Evolutionary conservation across 2,113 vertebrate species (phyloP).

Genomic region (Hippocampus mohnikei): DNA sequence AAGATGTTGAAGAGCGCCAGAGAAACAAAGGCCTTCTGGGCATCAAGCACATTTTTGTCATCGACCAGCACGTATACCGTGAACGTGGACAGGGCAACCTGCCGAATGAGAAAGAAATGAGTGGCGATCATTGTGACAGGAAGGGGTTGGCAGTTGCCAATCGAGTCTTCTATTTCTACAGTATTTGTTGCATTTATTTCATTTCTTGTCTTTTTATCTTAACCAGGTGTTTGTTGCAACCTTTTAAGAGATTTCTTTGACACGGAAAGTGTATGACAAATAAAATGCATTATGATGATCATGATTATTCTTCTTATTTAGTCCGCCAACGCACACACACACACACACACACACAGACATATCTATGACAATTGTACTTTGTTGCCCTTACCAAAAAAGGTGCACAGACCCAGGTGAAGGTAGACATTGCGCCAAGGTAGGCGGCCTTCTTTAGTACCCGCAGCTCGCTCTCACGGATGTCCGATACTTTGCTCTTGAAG

Average conservation of each 20-base stretch:
- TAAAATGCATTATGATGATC: too few species aligned
- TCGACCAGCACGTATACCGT: constrained; percentile 78
- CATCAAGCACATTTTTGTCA: constrained; percentile 79
- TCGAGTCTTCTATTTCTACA: too few species aligned
- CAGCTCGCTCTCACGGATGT: constrained; percentile 87
- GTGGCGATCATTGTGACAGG: constrained; percentile 25
- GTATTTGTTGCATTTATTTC: too few species aligned
- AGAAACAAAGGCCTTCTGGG: constrained; percentile 90
- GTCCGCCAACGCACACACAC: too few species aligned
- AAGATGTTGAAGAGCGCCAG: constrained; percentile 94
- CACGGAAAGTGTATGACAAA: too few species aligned
- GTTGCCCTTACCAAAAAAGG: constrained; percentile 89
- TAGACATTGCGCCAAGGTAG: constrained; percentile 83
- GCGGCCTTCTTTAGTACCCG: constrained; percentile 88
- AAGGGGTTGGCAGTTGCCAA: not conserved
- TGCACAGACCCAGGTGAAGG: constrained; percentile 97
- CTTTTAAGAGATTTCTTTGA: too few species aligned
- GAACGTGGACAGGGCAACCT: constrained; percentile 80
- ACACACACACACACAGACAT: too few species aligned
- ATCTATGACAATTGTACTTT: too few species aligned
- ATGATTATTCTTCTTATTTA: too few species aligned
- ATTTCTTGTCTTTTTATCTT: too few species aligned
- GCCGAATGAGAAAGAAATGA: not conserved
- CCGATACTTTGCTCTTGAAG: constrained; percentile 86
- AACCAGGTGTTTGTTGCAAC: too few species aligned